Percentiles rank a stretch among this genome's conserved stretches.
Evolutionary conservation across 2,797 vertebrate genomes (phyloP).

Genomic region (Diplodus sargus): DNA sequence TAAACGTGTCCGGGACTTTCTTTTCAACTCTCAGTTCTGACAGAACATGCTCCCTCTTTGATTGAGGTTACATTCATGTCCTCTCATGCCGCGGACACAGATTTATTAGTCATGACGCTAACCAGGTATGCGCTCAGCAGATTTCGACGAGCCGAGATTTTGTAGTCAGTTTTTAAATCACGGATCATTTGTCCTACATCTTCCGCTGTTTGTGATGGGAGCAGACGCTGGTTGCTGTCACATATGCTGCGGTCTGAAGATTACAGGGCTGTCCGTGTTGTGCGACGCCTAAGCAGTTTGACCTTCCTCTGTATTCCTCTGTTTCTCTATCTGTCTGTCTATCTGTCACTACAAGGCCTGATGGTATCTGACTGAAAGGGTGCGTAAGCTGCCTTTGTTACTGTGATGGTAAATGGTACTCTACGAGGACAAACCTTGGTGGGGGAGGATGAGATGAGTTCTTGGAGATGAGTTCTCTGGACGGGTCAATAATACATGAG

Average conservation of each 20-base stretch:
- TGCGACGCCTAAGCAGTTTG: conserved; percentile 62
- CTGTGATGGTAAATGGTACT: conserved; percentile 49
- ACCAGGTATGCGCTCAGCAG: not conserved
- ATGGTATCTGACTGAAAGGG: conserved; percentile 47
- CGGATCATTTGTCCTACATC: not conserved
- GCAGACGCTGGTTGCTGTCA: conserved; percentile 21
- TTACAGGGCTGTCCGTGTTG: conserved; percentile 41
- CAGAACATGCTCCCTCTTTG: conserved; percentile 11
- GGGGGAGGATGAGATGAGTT: conserved; percentile 46
- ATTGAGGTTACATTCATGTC: conserved; percentile 27
- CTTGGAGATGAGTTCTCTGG: conserved; percentile 55
- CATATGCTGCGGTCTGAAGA: conserved; percentile 45
- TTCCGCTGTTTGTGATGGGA: not conserved
- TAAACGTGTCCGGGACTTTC: conserved; percentile 7
- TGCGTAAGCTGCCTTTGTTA: conserved; percentile 42
- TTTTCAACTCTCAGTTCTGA: not conserved
- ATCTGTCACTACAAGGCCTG: conserved; percentile 28
- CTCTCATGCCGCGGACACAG: conserved; percentile 16
- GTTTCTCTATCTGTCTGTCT: conserved; percentile 29
- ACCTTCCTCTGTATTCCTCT: conserved; percentile 41
- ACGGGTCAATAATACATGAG: conserved; percentile 80
- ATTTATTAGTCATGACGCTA: conserved; percentile 8
- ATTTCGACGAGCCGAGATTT: not conserved
- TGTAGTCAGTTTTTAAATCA: not conserved
- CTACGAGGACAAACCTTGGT: conserved; percentile 40